Base-by-base conservation (phyloP, 2,888 invertebrate genomes). In the Polydesmus complanatus region DNA sequence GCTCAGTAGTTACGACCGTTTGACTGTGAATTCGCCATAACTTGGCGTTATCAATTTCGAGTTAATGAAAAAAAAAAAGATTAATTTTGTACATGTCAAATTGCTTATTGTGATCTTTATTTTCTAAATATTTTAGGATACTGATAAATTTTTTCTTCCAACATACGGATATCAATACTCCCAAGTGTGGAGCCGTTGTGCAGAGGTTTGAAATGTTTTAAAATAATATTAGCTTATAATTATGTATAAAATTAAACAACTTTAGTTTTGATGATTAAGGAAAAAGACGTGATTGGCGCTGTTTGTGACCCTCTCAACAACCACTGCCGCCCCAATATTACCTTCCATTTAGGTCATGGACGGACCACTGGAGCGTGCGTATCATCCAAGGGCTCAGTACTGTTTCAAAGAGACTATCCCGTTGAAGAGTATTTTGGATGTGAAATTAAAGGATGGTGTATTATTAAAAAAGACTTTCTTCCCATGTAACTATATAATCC, bases 401-500 rank as follows among this genome's bases (percentile, higher is more conserved):
- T n/a, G n/a, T n/a, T n/a, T n/a, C n/a, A n/a, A n/a, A n/a, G n/a
- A n/a, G n/a, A n/a, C n/a, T n/a, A 2, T 27, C 26, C 25, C 19
- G 11, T n/a, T 11, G 27, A 27, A 11, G 19, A 18, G 25, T 27
- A 18, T 19, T 47, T 47, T 37, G 37, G 27, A 1, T 56, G 56
- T 48, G 56, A 56, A 23, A 56, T 56, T 21, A 47, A 48, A 1
- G 56, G 56, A 3, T 56, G 56, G 56, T 56, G 56, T 47, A 47
- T n/a, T 2, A 27, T n/a, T 37, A 37, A 37, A 37, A 8, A 37
- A 37, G 37, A n/a, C n/a, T n/a, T n/a, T n/a, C n/a, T n/a, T n/a
- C n/a, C n/a, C n/a, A n/a, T n/a, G n/a, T n/a, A n/a, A n/a, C n/a
- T n/a, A n/a, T n/a, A n/a, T n/a, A n/a, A n/a, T n/a, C n/a, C n/a